Conservation (phyloP, 23 tunicate species). For the Botrylloides violaceus region DNA sequence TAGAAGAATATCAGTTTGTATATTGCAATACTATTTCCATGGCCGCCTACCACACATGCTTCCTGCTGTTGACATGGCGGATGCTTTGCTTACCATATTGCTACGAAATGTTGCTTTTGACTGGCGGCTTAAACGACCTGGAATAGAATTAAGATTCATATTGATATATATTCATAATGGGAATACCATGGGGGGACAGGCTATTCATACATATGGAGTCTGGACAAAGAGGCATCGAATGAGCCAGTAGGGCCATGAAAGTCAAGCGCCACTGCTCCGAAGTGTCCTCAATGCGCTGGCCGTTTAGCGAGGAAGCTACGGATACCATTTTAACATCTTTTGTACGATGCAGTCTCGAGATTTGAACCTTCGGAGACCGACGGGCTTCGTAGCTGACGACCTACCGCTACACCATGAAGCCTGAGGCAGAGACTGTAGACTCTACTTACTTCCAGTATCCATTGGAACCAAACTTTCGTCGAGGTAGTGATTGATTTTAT, state of each 20-base stretch:
- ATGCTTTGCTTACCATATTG: constrained; percentile 47
- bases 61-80: constrained; percentile 12
- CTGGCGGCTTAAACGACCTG: constrained; percentile 77
- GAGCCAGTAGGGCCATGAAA: neutral
- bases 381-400: no score
- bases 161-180: no score
- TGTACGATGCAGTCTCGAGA: neutral
- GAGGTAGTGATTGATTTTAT: constrained; percentile 77
- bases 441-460: constrained; percentile 85
- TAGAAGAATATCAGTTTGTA: no score
- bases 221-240: neutral
- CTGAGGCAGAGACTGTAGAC: neutral
- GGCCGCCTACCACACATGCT: constrained; percentile 14
- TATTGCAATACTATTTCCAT: constrained; percentile 27
- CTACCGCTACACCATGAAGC: no score
- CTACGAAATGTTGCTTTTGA: constrained; percentile 47
- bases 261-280: neutral
- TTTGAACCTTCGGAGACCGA: neutral
- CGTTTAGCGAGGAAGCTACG: neutral
- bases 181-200: no score
- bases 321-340: no score
- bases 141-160: neutral
- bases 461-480: constrained; percentile 88
- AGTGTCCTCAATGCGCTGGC: neutral
- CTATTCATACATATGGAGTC: neutral